Percentiles rank a stretch among this genome's conserved stretches.
These are phyloP conservation scores for Gymnopithys bicolor DNA, from an alignment of 2,797 vertebrate genomes.

Conservation along the genomic window DNA sequence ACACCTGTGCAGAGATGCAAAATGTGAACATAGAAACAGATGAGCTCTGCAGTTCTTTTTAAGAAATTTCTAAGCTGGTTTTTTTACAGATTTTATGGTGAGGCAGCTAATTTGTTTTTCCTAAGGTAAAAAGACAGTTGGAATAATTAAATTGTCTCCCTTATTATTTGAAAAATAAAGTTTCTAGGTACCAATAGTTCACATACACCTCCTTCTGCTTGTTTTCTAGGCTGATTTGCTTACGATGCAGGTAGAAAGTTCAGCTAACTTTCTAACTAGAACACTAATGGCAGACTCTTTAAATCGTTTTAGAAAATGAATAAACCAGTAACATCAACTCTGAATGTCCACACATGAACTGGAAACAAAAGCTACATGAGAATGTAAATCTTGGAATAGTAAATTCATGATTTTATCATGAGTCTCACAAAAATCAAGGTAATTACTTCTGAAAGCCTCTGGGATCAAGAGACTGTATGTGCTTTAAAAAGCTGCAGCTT, in stretches of 20 bases:
- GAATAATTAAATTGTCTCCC: conserved; percentile 34
- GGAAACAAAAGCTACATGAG: neutral
- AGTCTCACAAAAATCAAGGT: neutral
- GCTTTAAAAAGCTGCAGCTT: neutral
- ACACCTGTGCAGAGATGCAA: conserved; percentile 11
- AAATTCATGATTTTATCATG: neutral
- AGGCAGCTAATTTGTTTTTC: conserved; percentile 26
- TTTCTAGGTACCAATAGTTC: neutral
- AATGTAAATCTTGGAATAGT: neutral
- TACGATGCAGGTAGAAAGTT: neutral
- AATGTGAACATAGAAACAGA: conserved; percentile 37
- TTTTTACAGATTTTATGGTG: neutral
- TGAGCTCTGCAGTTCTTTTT: conserved; percentile 39
- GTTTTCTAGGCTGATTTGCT: neutral
- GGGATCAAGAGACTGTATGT: neutral
- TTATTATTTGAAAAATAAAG: neutral
- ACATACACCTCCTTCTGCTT: neutral
- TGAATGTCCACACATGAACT: neutral
- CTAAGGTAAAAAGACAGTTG: conserved; percentile 13
- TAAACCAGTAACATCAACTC: neutral
- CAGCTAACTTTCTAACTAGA: neutral
- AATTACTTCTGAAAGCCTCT: neutral
- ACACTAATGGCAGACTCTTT: neutral
- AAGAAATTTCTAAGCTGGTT: neutral
- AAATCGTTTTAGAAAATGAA: neutral